Conservation (phyloP, 2,113 vertebrate species). For the Coracopsis vasa region DNA sequence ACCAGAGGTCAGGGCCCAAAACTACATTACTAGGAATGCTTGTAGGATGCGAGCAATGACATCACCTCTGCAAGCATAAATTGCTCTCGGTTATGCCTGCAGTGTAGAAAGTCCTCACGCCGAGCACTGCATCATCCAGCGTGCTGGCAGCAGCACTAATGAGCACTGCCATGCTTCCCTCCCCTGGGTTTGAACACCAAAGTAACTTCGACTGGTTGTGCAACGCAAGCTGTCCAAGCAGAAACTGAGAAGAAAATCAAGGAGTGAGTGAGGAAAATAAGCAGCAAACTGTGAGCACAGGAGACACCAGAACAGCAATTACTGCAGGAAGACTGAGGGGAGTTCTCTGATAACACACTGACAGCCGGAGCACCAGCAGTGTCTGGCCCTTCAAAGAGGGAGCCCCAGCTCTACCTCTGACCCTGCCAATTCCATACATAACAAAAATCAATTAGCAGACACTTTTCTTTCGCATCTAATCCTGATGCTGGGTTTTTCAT, state of each 20-base stretch:
- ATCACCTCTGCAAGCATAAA: fast-evolving
- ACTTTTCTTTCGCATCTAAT: background rate
- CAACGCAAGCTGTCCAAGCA: background rate
- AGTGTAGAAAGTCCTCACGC: fast-evolving
- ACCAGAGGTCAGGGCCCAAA: background rate
- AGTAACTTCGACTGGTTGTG: fast-evolving
- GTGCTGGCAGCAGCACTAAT: fast-evolving
- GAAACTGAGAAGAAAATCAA: background rate
- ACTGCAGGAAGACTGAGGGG: background rate
- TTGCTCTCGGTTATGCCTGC: fast-evolving
- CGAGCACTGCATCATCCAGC: fast-evolving
- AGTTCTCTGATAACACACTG: fast-evolving
- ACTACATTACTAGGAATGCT: fast-evolving
- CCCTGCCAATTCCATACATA: background rate
- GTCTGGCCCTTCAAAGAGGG: background rate
- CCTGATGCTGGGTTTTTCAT: background rate
- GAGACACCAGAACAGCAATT: background rate
- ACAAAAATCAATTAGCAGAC: background rate
- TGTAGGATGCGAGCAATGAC: background rate
- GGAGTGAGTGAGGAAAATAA: background rate
- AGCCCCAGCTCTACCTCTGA: background rate
- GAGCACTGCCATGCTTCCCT: fast-evolving
- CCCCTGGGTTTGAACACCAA: fast-evolving
- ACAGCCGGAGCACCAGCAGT: background rate
- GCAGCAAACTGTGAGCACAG: background rate